Conservation (phyloP, 2,888 invertebrate species). For the Auanema freiburgensis region DNA sequence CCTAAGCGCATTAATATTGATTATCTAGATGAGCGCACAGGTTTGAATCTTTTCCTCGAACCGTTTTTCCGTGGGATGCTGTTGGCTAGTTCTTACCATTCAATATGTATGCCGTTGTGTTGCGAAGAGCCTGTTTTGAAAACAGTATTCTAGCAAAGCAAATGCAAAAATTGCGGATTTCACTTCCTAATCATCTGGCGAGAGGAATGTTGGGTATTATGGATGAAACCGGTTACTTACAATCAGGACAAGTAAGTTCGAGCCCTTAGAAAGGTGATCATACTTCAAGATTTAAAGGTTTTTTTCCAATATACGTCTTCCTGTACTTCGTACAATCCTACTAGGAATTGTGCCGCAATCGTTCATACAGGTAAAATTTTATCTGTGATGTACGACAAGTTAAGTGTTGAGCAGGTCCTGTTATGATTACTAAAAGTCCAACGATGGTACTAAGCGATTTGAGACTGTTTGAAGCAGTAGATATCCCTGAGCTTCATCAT, state of each 20-base stretch:
- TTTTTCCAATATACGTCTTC: slow-evolving; percentile 56
- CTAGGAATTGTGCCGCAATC: slow-evolving; percentile 22
- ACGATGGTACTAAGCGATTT: slow-evolving; percentile 67
- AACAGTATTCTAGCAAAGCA: slow-evolving; percentile 16
- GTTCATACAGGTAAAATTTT: slow-evolving; percentile 42
- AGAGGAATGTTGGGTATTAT: slow-evolving; percentile 60
- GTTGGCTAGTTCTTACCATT: slow-evolving; percentile 11
- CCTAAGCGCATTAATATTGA: slow-evolving; percentile 20
- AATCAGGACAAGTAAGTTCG: slow-evolving; percentile 38
- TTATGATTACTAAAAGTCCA: slow-evolving; percentile 67
- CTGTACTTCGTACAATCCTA: slow-evolving; percentile 20
- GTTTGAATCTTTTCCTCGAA: slow-evolving; percentile 21
- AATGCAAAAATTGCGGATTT: slow-evolving; percentile 34
- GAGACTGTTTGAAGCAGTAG: slow-evolving; percentile 61
- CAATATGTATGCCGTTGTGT: neutral
- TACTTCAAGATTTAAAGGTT: slow-evolving; percentile 32
- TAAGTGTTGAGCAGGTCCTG: slow-evolving; percentile 51
- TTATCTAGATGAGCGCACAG: neutral
- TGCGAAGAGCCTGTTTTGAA: neutral
- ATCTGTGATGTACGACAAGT: too few relatives aligned
- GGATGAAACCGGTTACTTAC: slow-evolving; percentile 51
- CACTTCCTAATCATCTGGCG: slow-evolving; percentile 31
- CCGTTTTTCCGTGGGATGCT: slow-evolving; percentile 24
- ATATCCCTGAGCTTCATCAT: slow-evolving; percentile 57
- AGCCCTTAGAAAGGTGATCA: too few relatives aligned